Evolutionary conservation across 2,113 vertebrate species (phyloP), one percentile per base, ranked within the genome.

Genomic region (Nerophis lumbriciformis): DNA sequence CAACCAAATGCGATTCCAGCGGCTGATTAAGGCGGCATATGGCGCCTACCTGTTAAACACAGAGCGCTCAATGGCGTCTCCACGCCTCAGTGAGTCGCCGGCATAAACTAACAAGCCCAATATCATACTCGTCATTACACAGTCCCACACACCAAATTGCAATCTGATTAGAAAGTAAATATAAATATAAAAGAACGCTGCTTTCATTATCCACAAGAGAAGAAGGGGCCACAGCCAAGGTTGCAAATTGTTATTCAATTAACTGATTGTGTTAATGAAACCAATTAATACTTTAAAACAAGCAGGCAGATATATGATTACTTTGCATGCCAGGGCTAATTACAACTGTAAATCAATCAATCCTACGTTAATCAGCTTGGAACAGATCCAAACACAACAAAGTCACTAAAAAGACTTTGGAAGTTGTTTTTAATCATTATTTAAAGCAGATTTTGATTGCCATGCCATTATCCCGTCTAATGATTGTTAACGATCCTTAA

Each of bases 161-260:
- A 87, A 90, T 88, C 85, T 89, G 86, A 90, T 87, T 28, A 28
- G 28, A 4, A 28, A 28, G 3, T 3, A 28, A 28, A 28, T 28
- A 28, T 28, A 3, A 28, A 28, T 28, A 15, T n/a, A 38, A 55
- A 56, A 88, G 86, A 85, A 85, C 88, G 75, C 83, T 78, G 78
- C 72, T 84, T 88, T 87, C 78, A 86, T 90, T 88, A 90, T 88
- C 82, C 89, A 88, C 85, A 76, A 79, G 85, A 85, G 88, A 87
- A 77, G 66, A 54, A 72, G 79, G 48, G 68, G 85, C 81, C 84
- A 81, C 78, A 76, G 69, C 83, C 79, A 83, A 84, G 81, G 87
- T 85, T 86, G 84, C 82, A 87, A 86, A 86, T 88, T 87, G 86
- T 89, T 88, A 86, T 88, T 90, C 79, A 88, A 88, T 90, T 87